Base-by-base conservation (phyloP, 2,888 invertebrate genomes). In the Trichopoda pennipes region DNA sequence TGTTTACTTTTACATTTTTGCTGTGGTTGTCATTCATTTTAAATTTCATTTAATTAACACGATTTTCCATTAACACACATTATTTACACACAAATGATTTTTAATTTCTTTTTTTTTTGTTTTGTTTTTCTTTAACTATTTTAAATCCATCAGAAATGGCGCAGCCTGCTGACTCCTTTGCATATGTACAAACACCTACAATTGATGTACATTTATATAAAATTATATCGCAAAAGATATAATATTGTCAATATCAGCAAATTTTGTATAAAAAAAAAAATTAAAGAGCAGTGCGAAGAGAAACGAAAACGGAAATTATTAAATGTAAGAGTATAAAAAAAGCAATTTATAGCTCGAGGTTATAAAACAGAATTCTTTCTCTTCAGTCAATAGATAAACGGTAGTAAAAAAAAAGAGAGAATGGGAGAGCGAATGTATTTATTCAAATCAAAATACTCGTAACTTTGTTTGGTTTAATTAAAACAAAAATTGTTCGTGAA, bases 1-100 rank as follows among this genome's bases (percentile, higher is more conserved):
- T 28, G 2, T 28, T 28, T 28, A 28, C 56, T 28, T 44, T 60
- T 38, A 3, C 44, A 42, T 80, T 83, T 77, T 14, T 80, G 73
- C 80, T 80, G 63, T 64, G 35, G 78, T 74, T 74, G 63, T 58
- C 82, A 83, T 76, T 58, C 82, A 83, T 76, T 84, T 85, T 74
- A 82, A 85, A 84, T 80, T 84, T 85, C 86, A 88, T 87, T 89
- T 89, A 89, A 89, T 89, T 88, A 89, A 88, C 87, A 87, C 88
- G 85, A 87, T 85, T 87, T 88, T 86, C 87, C 88, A 89, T 89
- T 88, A 88, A 86, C 84, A 75, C 82, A 83, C 76, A 84, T 86
- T 85, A 84, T 84, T 84, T 81, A 84, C 86, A 84, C 81, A 84
- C 86, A 87, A 87, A 86, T 86, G 84, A 82, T 86, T 87, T 86